Evolutionary conservation across 2,113 vertebrate species (phyloP).

Genomic region (Pavo muticus): DNA sequence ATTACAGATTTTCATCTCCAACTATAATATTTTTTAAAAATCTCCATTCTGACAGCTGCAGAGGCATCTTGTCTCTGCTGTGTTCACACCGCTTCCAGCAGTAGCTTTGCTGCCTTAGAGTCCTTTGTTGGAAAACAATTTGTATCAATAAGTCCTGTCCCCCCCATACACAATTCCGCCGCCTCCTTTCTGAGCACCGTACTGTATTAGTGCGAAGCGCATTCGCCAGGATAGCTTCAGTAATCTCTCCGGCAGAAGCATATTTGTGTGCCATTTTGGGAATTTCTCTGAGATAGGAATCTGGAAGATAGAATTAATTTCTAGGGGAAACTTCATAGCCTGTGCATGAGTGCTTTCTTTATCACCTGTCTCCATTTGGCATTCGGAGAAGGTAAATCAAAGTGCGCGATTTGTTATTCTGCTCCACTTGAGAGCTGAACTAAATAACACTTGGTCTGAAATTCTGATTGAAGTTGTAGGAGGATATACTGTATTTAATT

Average conservation of each 20-base stretch:
- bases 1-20: conserved; percentile 31
- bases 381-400: conserved; percentile 92
- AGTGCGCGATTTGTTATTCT: conserved; percentile 89
- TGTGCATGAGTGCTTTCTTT: conserved; percentile 91
- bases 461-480: conserved; percentile 91
- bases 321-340: conserved; percentile 91
- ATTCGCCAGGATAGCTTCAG: conserved; percentile 85
- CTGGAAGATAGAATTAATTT: conserved; percentile 99
- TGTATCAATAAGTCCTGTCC: conserved; percentile 22
- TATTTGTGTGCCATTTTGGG: conserved; percentile 93
- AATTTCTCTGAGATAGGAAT: conserved; percentile 94
- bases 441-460: conserved; percentile 91
- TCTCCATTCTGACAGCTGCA: neutral
- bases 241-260: conserved; percentile 88
- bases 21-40: neutral
- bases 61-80: conserved; percentile 29
- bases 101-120: conserved; percentile 34
- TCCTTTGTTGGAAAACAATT: conserved; percentile 63
- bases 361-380: conserved; percentile 94
- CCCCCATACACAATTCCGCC: conserved; percentile 4
- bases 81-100: conserved; percentile 29
- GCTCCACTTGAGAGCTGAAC: conserved; percentile 91
- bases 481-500: conserved; percentile 92
- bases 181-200: conserved; percentile 47
- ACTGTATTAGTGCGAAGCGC: conserved; percentile 78